Percentiles rank a stretch among this genome's conserved stretches.
Conservation (phyloP, 2,888 invertebrate species). For the Tenthredo mesomela region DNA sequence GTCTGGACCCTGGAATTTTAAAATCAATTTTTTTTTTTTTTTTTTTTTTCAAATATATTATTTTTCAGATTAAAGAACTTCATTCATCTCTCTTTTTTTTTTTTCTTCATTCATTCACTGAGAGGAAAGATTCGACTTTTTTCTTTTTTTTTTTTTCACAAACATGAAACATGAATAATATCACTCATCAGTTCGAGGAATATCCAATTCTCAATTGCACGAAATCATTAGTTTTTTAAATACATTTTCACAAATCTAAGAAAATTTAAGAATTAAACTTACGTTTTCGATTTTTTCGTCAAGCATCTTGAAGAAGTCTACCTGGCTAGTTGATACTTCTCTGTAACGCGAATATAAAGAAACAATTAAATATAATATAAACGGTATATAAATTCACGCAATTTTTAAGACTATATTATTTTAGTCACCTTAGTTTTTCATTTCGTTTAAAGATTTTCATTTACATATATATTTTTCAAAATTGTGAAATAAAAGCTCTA, state of each 20-base stretch:
- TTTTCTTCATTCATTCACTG: background rate
- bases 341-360: conserved; percentile 80
- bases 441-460: background rate
- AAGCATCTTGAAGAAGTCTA: conserved; percentile 95
- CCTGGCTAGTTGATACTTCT: conserved; percentile 93
- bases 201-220: background rate
- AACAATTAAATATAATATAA: conserved; percentile 54
- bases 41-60: background rate
- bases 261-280: conserved; percentile 72
- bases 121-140: background rate
- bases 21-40: background rate
- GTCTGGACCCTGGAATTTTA: conserved; percentile 85
- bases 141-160: background rate
- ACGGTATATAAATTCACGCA: background rate
- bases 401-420: background rate
- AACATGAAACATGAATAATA: background rate
- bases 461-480: background rate
- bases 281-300: conserved; percentile 96
- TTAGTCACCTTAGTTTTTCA: background rate
- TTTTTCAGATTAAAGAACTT: background rate
- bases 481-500: background rate
- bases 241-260: background rate
- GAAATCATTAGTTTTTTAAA: background rate
- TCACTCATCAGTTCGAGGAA: background rate
- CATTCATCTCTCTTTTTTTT: background rate